Evolutionary conservation across 2,888 invertebrate species (phyloP).

Genomic region (Coenonympha arcania): DNA sequence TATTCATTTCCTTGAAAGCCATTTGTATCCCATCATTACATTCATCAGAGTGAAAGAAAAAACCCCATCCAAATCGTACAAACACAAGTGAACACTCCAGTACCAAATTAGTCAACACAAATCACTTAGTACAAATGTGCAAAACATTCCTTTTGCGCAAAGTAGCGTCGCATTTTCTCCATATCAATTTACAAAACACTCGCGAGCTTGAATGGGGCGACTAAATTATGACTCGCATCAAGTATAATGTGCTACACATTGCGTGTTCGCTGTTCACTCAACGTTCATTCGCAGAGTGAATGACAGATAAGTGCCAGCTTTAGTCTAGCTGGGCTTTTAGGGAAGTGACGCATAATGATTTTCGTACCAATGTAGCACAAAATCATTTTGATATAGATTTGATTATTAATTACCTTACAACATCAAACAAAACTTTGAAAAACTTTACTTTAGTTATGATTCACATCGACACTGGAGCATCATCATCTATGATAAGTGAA

Average conservation of each 20-base stretch:
- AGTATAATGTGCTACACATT: conserved; percentile 21
- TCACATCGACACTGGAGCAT: too few species aligned
- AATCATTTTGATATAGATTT: too few species aligned
- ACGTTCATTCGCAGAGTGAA: conserved; percentile 15
- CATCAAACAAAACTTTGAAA: too few species aligned
- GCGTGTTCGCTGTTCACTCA: conserved; percentile 18
- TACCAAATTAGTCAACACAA: conserved; percentile 8
- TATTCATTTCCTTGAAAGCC: background rate
- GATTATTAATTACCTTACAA: too few species aligned
- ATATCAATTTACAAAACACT: conserved; percentile 24
- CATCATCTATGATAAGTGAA: too few species aligned
- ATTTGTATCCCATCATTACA: background rate
- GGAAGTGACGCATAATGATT: conserved; percentile 9
- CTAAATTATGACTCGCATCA: conserved; percentile 25
- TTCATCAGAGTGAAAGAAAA: background rate
- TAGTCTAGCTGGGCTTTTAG: conserved; percentile 18
- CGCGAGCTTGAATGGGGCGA: conserved; percentile 20
- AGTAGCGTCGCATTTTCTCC: conserved; percentile 16
- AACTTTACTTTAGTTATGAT: too few species aligned
- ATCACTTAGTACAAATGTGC: conserved; percentile 9
- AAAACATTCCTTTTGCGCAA: conserved; percentile 17
- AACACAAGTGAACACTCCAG: conserved; percentile 3
- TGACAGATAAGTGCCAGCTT: conserved; percentile 23
- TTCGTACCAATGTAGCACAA: too few species aligned
- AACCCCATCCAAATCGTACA: background rate